Conservation (phyloP, 2,888 invertebrate genomes). For the Zootermopsis nevadensis region DNA sequence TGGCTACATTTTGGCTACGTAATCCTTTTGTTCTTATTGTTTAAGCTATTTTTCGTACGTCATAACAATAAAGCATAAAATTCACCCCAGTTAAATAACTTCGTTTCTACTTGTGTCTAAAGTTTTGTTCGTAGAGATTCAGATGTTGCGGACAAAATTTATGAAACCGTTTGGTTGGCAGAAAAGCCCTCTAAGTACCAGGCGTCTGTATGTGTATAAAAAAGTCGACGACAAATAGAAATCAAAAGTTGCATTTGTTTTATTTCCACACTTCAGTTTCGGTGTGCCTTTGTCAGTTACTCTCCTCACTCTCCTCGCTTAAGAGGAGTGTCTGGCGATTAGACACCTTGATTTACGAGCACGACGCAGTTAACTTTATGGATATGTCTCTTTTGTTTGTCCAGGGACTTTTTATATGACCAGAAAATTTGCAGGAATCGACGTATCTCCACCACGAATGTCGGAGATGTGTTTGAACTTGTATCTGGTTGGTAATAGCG, state of each 20-base stretch:
- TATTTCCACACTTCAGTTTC: background rate
- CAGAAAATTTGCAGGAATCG: conserved; percentile 3
- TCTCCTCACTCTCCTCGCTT: background rate
- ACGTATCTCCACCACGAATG: conserved; percentile 26
- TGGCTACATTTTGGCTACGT: background rate
- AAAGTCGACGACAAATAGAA: background rate
- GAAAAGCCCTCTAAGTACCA: background rate
- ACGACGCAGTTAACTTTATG: conserved; percentile 22
- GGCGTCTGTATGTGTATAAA: background rate
- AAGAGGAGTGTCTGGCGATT: background rate
- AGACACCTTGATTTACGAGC: conserved; percentile 26
- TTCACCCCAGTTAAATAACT: background rate
- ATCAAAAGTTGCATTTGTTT: conserved; percentile 2
- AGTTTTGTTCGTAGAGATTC: background rate
- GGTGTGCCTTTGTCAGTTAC: background rate
- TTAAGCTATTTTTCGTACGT: background rate
- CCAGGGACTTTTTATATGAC: conserved; percentile 29
- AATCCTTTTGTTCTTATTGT: background rate
- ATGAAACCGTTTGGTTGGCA: background rate
- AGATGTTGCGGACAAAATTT: background rate
- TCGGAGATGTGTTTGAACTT: conserved; percentile 8
- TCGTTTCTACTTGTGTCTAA: background rate
- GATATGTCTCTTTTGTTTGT: conserved; percentile 37
- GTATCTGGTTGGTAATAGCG: background rate
- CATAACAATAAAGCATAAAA: background rate